phyloP scores from a whole-genome alignment of 2,888 invertebrate species.

The Nomada goodeniana region DNA sequence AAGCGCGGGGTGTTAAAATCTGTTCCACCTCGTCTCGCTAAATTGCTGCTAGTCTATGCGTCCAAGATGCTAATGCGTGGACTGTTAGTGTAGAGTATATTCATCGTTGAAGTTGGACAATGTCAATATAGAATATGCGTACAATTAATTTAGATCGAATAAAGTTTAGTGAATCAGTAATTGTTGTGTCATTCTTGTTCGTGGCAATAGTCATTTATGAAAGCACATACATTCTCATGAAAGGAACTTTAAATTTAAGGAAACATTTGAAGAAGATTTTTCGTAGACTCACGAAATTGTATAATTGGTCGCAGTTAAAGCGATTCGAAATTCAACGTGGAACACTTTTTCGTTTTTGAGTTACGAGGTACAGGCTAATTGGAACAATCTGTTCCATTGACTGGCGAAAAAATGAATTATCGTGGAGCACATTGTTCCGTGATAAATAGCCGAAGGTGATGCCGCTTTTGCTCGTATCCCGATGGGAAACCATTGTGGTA shows the following conservation, averaged over 20 bases:
- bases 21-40: conserved; percentile 14
- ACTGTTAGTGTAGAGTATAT: neutral
- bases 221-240: no score
- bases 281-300: neutral
- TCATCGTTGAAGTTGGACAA: no score
- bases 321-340: neutral
- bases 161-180: no score
- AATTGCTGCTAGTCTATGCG: neutral
- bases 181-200: no score
- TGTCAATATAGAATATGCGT: no score
- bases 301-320: no score
- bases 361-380: conserved; percentile 1
- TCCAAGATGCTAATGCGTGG: neutral
- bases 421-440: conserved; percentile 5
- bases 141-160: no score
- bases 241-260: no score
- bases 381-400: conserved; percentile 30
- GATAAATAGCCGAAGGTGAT: conserved; percentile 38
- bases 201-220: no score
- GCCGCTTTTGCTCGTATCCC: conserved; percentile 3
- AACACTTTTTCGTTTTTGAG: conserved; percentile 19
- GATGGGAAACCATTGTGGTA: conserved; percentile 19
- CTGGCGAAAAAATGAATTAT: conserved; percentile 38
- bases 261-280: no score
- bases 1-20: conserved; percentile 39